Evolutionary conservation across 2,113 vertebrate genomes (phyloP).

Genomic region (Urocitellus parryii): DNA sequence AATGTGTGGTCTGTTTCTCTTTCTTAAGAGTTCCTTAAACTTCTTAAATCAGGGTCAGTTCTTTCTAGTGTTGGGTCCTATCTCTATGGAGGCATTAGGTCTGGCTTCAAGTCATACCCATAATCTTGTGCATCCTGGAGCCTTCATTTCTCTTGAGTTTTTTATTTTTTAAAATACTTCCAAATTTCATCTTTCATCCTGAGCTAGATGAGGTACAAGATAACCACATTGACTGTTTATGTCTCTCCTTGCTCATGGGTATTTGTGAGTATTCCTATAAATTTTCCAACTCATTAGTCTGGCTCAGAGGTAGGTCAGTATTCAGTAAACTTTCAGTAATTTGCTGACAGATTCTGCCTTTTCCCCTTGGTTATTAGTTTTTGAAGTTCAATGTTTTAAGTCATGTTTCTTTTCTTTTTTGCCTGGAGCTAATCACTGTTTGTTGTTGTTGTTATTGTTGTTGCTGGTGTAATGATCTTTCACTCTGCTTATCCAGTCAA

Average conservation of each 20-base stretch:
- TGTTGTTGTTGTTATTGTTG: background rate
- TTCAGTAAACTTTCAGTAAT: background rate
- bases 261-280: background rate
- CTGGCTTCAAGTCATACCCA: background rate
- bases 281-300: background rate
- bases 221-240: background rate
- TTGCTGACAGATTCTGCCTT: background rate
- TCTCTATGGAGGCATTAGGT: background rate
- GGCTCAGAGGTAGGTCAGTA: background rate
- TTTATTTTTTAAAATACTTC: background rate
- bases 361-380: background rate
- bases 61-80: background rate
- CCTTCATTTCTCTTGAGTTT: background rate
- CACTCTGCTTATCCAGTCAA: background rate
- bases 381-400: background rate
- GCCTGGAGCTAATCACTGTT: background rate
- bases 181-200: background rate
- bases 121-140: background rate
- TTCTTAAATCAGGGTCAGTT: background rate
- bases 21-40: constrained; percentile 10
- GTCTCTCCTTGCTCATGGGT: background rate
- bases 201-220: background rate
- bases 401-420: background rate
- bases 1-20: background rate
- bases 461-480: constrained; percentile 11